A percentile compares a stretch with the other conserved stretches of the same genome.
Conservation (phyloP, 2,113 vertebrate genomes). For the Parus major region DNA sequence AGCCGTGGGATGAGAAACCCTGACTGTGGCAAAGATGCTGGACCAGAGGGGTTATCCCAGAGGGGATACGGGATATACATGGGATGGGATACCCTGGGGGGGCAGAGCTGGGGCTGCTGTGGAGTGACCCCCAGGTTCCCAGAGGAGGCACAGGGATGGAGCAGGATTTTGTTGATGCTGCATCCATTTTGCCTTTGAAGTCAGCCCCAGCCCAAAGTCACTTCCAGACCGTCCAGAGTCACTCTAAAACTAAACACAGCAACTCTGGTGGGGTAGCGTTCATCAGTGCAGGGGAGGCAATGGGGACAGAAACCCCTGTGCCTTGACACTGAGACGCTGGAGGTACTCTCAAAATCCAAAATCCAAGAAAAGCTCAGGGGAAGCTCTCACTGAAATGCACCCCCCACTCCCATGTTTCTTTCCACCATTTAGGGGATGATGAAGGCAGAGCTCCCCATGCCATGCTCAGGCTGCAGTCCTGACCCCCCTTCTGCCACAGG, state of each 20-base stretch:
- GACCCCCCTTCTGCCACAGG: background rate
- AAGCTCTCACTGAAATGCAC: background rate
- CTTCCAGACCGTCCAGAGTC: background rate
- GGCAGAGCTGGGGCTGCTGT: background rate
- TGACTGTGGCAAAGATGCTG: background rate
- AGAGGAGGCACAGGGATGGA: background rate
- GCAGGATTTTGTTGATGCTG: background rate
- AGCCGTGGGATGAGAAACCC: background rate
- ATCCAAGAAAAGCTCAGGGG: background rate
- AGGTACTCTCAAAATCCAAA: background rate
- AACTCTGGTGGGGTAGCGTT: background rate
- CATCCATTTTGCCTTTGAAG: background rate
- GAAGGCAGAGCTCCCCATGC: background rate
- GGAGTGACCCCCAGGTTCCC: background rate
- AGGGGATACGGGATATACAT: fast-evolving
- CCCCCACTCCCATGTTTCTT: fast-evolving
- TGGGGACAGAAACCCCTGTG: background rate
- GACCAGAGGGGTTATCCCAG: background rate
- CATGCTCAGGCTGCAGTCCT: fast-evolving
- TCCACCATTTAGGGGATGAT: background rate
- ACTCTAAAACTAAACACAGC: background rate
- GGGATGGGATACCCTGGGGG: background rate
- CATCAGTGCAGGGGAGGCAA: background rate
- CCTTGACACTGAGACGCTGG: background rate
- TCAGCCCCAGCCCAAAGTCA: background rate